These are phyloP conservation scores for Pseudonaja textilis DNA, from an alignment of 2,113 vertebrate genomes.

Conservation along the genomic window DNA sequence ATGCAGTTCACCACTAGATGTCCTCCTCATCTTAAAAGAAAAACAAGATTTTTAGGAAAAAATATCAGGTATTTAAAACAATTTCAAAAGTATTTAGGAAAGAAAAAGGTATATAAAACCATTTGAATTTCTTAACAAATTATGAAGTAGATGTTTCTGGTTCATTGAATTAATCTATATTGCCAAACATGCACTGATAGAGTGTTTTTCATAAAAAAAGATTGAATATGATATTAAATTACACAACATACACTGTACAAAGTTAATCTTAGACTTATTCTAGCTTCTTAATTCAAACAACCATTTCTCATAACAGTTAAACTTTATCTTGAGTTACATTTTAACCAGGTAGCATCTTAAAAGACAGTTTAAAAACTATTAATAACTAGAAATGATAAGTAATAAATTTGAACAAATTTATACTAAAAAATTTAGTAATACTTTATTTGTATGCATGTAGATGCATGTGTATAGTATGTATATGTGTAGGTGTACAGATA, in stretches of 20 bases:
- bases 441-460: not conserved
- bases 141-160: conserved; percentile 44
- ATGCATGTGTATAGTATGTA: not conserved
- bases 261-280: not conserved
- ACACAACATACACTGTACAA: not conserved
- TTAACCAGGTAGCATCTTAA: not conserved
- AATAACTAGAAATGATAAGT: not conserved
- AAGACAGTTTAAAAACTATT: not conserved
- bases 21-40: conserved; percentile 56
- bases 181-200: conserved; percentile 34
- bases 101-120: conserved; percentile 36
- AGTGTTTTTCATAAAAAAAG: conserved; percentile 37
- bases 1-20: conserved; percentile 54
- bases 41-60: fast-evolving
- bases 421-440: not conserved
- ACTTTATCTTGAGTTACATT: not conserved
- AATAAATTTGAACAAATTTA: not conserved
- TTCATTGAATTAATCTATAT: conserved; percentile 45
- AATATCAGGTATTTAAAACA: not conserved
- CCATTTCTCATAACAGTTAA: not conserved
- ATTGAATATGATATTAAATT: conserved; percentile 33
- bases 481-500: not conserved
- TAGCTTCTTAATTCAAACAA: conserved; percentile 22
- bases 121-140: conserved; percentile 21
- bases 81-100: not conserved